A percentile compares a stretch with the other conserved stretches of the same genome.
Evolutionary conservation across 2,113 vertebrate genomes (phyloP).

Genomic region (Sigmodon hispidus): DNA sequence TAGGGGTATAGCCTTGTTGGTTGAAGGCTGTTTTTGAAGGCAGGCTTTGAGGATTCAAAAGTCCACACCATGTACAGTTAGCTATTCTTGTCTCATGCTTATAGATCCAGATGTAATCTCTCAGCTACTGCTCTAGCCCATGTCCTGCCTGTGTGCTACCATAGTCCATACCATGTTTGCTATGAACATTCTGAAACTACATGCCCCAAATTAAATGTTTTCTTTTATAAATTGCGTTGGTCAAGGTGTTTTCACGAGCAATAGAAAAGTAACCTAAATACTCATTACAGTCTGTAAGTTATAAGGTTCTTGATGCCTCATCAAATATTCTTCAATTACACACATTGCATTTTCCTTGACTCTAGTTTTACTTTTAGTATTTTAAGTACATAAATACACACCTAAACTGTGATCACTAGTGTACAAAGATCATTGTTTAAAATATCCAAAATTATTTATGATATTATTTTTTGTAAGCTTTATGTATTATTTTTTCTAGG

Average conservation of each 20-base stretch:
- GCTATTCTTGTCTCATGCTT: background rate
- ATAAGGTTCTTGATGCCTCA: background rate
- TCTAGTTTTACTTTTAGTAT: background rate
- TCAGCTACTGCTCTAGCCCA: background rate
- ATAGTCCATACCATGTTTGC: background rate
- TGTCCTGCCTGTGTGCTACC: background rate
- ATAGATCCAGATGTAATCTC: background rate
- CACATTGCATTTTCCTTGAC: background rate
- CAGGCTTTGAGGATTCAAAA: background rate
- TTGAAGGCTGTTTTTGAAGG: background rate
- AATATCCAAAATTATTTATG: conserved; percentile 2
- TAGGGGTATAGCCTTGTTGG: background rate
- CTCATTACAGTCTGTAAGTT: background rate
- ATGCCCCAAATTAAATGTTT: background rate
- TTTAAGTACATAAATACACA: background rate
- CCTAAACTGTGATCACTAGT: background rate
- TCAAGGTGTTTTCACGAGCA: background rate
- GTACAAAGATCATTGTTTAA: background rate
- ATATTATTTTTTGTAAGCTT: too few relatives aligned
- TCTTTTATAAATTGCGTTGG: background rate
- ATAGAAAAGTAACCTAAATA: background rate
- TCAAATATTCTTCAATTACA: background rate
- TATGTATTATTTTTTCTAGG: background rate
- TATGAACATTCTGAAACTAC: background rate
- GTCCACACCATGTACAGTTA: background rate